These are phyloP conservation scores for Drosophila putrida DNA, from an alignment of 2,888 invertebrate genomes.

Conservation along the genomic window DNA sequence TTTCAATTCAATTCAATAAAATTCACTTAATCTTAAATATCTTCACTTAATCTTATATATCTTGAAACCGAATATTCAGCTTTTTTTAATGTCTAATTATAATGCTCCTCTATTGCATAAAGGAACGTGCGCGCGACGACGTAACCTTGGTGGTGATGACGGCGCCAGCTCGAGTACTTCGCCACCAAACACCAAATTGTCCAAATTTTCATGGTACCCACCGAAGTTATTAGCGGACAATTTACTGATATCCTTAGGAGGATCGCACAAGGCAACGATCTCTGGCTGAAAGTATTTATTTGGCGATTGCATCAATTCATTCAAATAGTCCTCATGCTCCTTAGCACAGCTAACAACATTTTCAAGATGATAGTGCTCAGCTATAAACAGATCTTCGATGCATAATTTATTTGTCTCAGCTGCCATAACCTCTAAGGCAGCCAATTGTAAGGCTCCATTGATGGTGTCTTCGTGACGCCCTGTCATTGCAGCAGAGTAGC, in stretches of 20 bases:
- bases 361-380: slow-evolving; percentile 36
- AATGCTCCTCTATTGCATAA: slow-evolving; percentile 25
- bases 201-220: slow-evolving; percentile 1
- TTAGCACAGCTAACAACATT: slow-evolving; percentile 36
- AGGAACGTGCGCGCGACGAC: slow-evolving; percentile 35
- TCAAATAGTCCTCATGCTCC: slow-evolving; percentile 55
- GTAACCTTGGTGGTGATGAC: slow-evolving; percentile 62
- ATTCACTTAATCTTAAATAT: background rate
- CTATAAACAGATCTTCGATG: slow-evolving; percentile 43
- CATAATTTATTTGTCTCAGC: slow-evolving; percentile 2
- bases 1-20: background rate
- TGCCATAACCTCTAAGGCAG: slow-evolving; percentile 5
- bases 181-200: slow-evolving; percentile 27
- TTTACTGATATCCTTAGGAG: background rate
- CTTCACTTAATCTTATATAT: background rate
- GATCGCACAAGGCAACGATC: slow-evolving; percentile 47
- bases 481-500: slow-evolving; percentile 62
- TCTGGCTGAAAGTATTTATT: slow-evolving; percentile 61
- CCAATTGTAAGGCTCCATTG: slow-evolving; percentile 32
- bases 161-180: slow-evolving; percentile 33
- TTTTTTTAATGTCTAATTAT: background rate
- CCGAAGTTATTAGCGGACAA: background rate
- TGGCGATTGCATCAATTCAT: slow-evolving; percentile 47
- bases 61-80: background rate
- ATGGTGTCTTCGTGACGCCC: slow-evolving; percentile 30